Percentiles rank a stretch among this genome's conserved stretches.
Evolutionary conservation across 1,140 invertebrate genomes (phyloP).

Genomic region (Mya arenaria): DNA sequence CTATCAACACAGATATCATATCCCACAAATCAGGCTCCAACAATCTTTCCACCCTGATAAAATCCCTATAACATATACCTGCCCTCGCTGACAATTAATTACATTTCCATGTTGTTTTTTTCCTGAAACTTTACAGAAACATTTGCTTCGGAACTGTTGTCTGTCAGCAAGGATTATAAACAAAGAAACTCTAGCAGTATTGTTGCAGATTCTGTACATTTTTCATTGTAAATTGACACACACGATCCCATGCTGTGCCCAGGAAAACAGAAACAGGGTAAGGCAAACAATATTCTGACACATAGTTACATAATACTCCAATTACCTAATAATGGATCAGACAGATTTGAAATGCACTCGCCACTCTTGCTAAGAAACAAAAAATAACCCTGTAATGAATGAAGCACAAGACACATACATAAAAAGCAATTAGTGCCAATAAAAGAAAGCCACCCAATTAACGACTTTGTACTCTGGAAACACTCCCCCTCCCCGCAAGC

Average conservation of each 20-base stretch:
- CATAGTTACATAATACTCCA: constrained; percentile 17
- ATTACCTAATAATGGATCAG: constrained; percentile 33
- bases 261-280: constrained; percentile 40
- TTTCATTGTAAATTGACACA: constrained; percentile 45
- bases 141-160: neutral
- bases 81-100: constrained; percentile 45
- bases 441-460: no score
- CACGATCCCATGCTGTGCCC: constrained; percentile 42
- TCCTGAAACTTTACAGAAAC: constrained; percentile 18
- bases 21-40: constrained; percentile 47
- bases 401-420: no score
- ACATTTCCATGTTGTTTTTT: constrained; percentile 45
- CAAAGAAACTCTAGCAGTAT: constrained; percentile 47
- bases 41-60: constrained; percentile 51
- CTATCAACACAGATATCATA: constrained; percentile 45
- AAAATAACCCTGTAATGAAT: no score
- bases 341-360: constrained; percentile 2
- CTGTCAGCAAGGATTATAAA: constrained; percentile 38
- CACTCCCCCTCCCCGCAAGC: no score
- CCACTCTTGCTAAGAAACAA: no score
- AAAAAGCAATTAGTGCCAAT: no score
- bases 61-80: constrained; percentile 36
- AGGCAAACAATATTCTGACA: constrained; percentile 43
- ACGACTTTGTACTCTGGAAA: no score
- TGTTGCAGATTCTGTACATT: constrained; percentile 17